These are phyloP conservation scores for Bos indicus DNA, from an alignment of 2,113 vertebrate genomes.

Conservation along the genomic window DNA sequence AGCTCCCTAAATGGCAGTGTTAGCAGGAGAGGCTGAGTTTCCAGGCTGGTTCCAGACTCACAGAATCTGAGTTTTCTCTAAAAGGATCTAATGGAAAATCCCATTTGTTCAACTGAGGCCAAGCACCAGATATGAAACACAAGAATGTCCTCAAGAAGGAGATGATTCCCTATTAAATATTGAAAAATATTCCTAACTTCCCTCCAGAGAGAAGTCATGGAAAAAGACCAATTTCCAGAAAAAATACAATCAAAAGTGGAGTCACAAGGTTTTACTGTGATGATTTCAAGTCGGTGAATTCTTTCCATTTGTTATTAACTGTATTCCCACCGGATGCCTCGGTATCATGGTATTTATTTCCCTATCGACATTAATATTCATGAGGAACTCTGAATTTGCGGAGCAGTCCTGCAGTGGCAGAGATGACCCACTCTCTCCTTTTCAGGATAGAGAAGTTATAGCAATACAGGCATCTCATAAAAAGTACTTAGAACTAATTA, in stretches of 20 bases:
- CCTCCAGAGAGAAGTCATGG: conserved; percentile 25
- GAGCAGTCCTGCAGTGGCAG: background rate
- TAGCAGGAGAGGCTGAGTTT: background rate
- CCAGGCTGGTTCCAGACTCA: background rate
- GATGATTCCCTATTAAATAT: background rate
- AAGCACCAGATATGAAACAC: conserved; percentile 1
- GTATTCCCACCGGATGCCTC: rapidly evolving
- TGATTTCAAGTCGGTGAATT: background rate
- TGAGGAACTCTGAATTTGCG: background rate
- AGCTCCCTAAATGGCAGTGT: background rate
- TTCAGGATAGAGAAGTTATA: background rate
- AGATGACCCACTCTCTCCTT: background rate
- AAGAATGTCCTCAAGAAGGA: background rate
- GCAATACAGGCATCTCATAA: rapidly evolving
- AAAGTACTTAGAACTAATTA: background rate
- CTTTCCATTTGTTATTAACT: background rate
- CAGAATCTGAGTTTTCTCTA: background rate
- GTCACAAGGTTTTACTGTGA: background rate
- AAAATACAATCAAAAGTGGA: background rate
- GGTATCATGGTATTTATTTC: background rate
- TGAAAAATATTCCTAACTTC: background rate
- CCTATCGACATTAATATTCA: rapidly evolving
- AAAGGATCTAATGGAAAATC: conserved; percentile 15
- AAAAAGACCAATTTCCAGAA: background rate
- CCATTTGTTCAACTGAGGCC: background rate